A percentile compares a stretch with the other conserved stretches of the same genome.
These are phyloP conservation scores for Smutsia gigantea DNA, from an alignment of 2,797 vertebrate species.

Conservation along the genomic window DNA sequence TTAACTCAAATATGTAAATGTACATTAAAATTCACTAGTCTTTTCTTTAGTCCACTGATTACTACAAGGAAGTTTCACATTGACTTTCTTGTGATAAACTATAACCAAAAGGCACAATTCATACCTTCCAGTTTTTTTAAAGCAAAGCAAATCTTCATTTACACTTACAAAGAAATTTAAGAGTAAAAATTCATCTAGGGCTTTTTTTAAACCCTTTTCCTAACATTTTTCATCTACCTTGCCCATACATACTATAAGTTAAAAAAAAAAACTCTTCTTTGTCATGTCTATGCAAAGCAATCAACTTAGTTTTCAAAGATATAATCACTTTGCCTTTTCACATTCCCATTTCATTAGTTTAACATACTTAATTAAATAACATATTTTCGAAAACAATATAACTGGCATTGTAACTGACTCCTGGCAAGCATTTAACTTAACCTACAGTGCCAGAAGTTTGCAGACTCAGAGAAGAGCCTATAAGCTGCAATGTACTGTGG, in stretches of 20 bases:
- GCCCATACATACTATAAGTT: neutral
- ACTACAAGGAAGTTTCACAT: neutral
- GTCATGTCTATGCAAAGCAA: neutral
- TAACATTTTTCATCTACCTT: neutral
- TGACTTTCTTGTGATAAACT: conserved; percentile 34
- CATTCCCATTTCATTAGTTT: neutral
- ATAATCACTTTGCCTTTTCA: neutral
- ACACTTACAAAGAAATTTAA: conserved; percentile 18
- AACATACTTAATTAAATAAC: conserved; percentile 8
- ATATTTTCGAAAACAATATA: conserved; percentile 23
- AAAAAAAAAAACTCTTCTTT: neutral
- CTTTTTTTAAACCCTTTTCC: neutral
- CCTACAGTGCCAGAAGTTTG: neutral
- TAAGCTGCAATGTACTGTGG: neutral
- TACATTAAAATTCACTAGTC: neutral
- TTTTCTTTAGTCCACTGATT: neutral
- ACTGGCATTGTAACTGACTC: neutral
- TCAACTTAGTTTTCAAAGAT: conserved; percentile 38
- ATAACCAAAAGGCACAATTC: neutral
- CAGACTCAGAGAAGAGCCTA: neutral
- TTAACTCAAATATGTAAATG: conserved; percentile 36
- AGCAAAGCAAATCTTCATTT: neutral
- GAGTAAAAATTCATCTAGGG: neutral
- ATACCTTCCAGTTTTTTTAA: conserved; percentile 9
- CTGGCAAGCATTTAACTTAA: neutral